These are phyloP conservation scores for Meloidogyne floridensis DNA, from an alignment of 1,140 invertebrate species.

Conservation along the genomic window DNA sequence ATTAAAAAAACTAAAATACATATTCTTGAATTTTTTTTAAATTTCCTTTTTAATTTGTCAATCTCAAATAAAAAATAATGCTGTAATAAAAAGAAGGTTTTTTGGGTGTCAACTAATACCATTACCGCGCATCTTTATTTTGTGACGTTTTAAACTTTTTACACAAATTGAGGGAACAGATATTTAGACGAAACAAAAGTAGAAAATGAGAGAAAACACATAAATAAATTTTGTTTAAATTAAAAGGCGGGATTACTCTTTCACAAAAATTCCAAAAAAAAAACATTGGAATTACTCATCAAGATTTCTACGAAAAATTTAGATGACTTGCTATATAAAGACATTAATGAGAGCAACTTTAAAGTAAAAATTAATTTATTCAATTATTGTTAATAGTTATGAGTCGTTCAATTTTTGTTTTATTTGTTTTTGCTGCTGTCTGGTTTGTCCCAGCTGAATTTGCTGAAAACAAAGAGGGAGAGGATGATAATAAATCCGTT, in stretches of 20 bases:
- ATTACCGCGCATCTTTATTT: not conserved
- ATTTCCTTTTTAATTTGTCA: not conserved
- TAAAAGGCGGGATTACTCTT: not conserved
- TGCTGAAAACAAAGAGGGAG: not conserved
- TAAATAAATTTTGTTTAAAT: not conserved
- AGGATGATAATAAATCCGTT: not conserved
- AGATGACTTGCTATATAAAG: no score
- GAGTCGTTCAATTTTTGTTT: not conserved
- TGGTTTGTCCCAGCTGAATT: not conserved
- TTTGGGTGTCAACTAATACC: not conserved
- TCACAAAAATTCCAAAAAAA: not conserved
- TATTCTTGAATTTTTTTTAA: not conserved
- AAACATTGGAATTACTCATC: not conserved
- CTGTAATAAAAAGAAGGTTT: not conserved
- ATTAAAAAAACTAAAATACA: not conserved
- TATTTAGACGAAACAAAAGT: not conserved
- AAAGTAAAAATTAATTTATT: no score
- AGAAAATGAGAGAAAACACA: not conserved
- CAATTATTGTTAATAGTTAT: not conserved
- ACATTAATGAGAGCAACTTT: no score
- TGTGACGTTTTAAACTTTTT: conserved; percentile 1
- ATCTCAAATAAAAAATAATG: not conserved
- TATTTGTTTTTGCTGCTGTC: not conserved
- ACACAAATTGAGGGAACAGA: not conserved
- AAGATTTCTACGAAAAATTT: no score